Evolutionary conservation across 2,888 invertebrate genomes (phyloP), one percentile per base, ranked within the genome.

Genomic region (Chydorus sphaericus): DNA sequence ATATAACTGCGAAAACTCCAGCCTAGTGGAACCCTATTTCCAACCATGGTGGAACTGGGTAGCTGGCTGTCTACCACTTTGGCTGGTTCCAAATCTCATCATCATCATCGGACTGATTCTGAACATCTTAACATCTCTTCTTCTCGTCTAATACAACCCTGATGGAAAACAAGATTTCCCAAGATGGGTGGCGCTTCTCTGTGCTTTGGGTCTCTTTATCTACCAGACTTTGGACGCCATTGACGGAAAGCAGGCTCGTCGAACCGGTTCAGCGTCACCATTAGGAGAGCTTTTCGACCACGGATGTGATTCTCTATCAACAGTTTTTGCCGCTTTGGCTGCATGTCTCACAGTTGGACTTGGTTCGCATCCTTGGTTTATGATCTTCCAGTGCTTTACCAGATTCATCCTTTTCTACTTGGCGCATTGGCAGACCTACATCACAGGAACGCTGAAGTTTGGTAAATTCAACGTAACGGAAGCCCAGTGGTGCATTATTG

Each of bases 351-450:
- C 94, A 30, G 85, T 96, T 60, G 88, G 90, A 66, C 74, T 98
- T 61, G 98, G 98, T 4, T 78, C 84, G 64, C 83, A 87, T 69
- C 92, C 93, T 18, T 83, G 83, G 58, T 88, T 92, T 83, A 85
- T 97, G 81, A 89, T 97, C 73, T 88, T 92, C 70, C 80, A 93
- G 78, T 90, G 91, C 70, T 88, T 96, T 70, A 83, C 89, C 71
- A 92, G 93, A 29, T 87, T 93, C 75, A 85, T 90, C 31, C 73
- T 97, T 61, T 99, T 97, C 75, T 99, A 98, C 73, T 90, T 90
- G 71, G 97, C 98, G 20, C 98, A 99, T 72, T 99, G 98, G 98
- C 96, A 97, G n/a, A 94, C 97, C 0, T 98, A 97, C 72, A 96
- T 97, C 37, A 94, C 97, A 76, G 77, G 92, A 50, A 90, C 89